A percentile compares a stretch with the other conserved stretches of the same genome.
Conservation (phyloP, 2,888 invertebrate species). For the Charanyca ferruginea region DNA sequence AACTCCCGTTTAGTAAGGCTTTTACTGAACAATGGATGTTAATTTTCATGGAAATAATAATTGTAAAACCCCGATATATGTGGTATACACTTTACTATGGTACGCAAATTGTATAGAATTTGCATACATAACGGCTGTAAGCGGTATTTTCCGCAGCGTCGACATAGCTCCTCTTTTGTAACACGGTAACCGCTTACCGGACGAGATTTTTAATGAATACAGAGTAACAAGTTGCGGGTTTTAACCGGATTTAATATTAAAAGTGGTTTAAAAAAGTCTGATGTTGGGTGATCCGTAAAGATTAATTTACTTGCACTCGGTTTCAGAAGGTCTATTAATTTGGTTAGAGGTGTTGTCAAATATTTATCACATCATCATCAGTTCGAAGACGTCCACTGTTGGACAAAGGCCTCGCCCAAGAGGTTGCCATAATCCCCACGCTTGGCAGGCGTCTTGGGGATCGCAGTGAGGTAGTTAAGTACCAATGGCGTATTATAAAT, state of each 20-base stretch:
- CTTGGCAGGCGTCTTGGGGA: too few relatives aligned
- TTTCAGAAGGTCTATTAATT: neutral
- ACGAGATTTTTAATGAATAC: constrained; percentile 57
- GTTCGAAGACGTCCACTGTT: too few relatives aligned
- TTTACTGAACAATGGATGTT: constrained; percentile 47
- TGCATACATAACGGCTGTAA: constrained; percentile 56
- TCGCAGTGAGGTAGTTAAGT: too few relatives aligned
- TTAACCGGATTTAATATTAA: constrained; percentile 3
- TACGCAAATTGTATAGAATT: constrained; percentile 57
- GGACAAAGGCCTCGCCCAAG: too few relatives aligned
- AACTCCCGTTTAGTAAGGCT: constrained; percentile 30
- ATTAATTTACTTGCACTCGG: neutral
- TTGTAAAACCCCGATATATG: constrained; percentile 45
- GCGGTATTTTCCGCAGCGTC: constrained; percentile 51
- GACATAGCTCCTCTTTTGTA: constrained; percentile 55
- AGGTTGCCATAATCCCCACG: too few relatives aligned
- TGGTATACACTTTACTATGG: constrained; percentile 51
- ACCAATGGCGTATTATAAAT: too few relatives aligned
- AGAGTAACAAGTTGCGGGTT: constrained; percentile 23
- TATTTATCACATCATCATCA: too few relatives aligned
- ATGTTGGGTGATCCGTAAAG: neutral
- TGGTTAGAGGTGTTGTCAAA: neutral
- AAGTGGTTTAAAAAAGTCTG: constrained; percentile 9
- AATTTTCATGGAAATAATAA: constrained; percentile 63
- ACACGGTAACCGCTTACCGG: constrained; percentile 51